phyloP scores from a whole-genome alignment of 2,113 vertebrate genomes.

The Carassius carassius region DNA sequence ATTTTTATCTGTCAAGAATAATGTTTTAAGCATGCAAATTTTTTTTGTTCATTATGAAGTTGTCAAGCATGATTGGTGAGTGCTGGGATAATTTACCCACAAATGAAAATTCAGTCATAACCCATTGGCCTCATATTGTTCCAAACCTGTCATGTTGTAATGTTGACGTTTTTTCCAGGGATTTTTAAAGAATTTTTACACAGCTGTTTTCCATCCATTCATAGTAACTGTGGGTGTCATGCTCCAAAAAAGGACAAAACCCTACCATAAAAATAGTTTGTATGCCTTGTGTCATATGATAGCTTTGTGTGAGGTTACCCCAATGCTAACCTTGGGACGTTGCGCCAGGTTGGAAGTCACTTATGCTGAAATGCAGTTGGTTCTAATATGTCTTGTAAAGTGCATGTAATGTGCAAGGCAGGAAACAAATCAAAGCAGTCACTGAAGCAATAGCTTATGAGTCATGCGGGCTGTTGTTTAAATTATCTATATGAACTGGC shows the following conservation, averaged over 20 bases:
- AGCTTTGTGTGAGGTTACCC: not conserved
- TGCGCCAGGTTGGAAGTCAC: not conserved
- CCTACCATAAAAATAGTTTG: conserved; percentile 4
- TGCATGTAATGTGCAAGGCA: not conserved
- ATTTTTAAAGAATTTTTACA: not conserved
- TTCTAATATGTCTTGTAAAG: not conserved
- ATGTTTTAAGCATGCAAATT: not conserved
- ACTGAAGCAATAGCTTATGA: not conserved
- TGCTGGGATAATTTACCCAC: not conserved
- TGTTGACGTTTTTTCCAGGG: not conserved
- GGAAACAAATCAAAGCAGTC: not conserved
- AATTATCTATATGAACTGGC: not conserved
- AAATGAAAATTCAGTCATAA: conserved; percentile 1
- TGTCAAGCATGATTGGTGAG: not conserved
- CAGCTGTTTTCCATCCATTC: not conserved
- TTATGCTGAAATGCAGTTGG: not conserved
- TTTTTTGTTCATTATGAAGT: not conserved
- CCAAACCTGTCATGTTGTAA: not conserved
- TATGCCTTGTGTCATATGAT: conserved; percentile 30
- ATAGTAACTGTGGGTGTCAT: not conserved
- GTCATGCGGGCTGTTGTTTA: not conserved
- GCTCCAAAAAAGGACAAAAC: conserved; percentile 30
- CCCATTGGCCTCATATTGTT: not conserved
- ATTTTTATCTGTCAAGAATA: not conserved
- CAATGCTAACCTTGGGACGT: not conserved